Base-by-base conservation (phyloP, 2,113 vertebrate genomes). In the Gallinago jamesoni region DNA sequence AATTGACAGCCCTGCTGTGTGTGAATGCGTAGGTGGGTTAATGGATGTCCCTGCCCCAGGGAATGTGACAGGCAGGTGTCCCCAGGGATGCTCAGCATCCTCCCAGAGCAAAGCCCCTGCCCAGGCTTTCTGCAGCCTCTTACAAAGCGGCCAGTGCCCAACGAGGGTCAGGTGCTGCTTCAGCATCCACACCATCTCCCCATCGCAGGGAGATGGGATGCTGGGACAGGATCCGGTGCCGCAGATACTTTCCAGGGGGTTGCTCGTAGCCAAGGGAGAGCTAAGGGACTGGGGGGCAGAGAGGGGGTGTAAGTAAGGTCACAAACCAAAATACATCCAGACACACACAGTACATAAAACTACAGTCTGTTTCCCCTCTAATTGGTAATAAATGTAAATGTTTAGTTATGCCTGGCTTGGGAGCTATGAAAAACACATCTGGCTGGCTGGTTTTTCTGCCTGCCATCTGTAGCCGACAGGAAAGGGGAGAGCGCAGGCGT, bases 321-420 rank as follows among this genome's bases (percentile, higher is more conserved):
- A 97, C 95, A 94, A 96, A 93, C 93, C 93, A 90, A 98, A 97
- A 97, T 96, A 96, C 23, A 97, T 90, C 94, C 94, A 97, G 97
- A 89, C 97, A 94, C 94, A 97, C 93, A 87, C 93, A 98, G 96
- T 98, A 89, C 97, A 98, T 98, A 98, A 98, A 98, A 98, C 97
- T 97, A 97, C 97, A 98, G 98, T 97, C 97, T 98, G 98, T 97
- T 98, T 98, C 96, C 96, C 96, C 89, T 98, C 98, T 98, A 98
- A 98, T 98, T 98, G 98, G 98, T 98, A 98, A 98, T 98, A 98
- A 98, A 98, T 98, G 98, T 98, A 98, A 98, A 98, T 98, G 98
- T 98, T 98, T 98, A 98, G 98, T 98, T 98, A 98, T 97, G 98
- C 97, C 97, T 97, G 97, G 96, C 97, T 98, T 88, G 98, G 98